phyloP scores from a whole-genome alignment of 2,797 vertebrate species.

The Scolopax rusticola region DNA sequence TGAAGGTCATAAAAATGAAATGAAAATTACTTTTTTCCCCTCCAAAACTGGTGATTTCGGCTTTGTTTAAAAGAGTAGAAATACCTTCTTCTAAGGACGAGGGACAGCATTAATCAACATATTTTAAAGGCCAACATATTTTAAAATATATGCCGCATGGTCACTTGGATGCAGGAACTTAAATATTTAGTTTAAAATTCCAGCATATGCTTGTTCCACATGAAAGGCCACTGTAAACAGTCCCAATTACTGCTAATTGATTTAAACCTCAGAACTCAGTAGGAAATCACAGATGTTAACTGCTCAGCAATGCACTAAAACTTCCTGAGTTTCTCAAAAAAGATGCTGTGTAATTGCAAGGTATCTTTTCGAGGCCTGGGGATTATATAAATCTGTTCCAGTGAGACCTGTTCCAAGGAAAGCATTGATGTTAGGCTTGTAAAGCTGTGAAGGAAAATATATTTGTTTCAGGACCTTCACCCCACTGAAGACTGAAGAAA shows the following conservation, averaged over 20 bases:
- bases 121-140: background rate
- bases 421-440: constrained; percentile 22
- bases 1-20: constrained; percentile 8
- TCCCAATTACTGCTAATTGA: constrained; percentile 73
- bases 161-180: constrained; percentile 7
- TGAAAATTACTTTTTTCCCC: background rate
- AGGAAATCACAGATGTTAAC: constrained; percentile 73
- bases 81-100: background rate
- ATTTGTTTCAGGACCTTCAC: constrained; percentile 6
- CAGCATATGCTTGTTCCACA: constrained; percentile 61
- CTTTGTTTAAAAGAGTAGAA: constrained; percentile 22
- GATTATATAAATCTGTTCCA: constrained; percentile 62
- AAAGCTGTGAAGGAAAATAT: constrained; percentile 33
- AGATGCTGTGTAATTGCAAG: constrained; percentile 50
- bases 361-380: constrained; percentile 30
- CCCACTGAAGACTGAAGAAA: background rate
- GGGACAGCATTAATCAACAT: background rate
- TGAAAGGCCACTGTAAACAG: constrained; percentile 56
- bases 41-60: background rate
- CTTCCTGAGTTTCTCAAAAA: constrained; percentile 68
- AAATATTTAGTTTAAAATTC: constrained; percentile 65
- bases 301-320: constrained; percentile 63
- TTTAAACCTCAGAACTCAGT: constrained; percentile 75
- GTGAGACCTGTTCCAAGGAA: background rate
- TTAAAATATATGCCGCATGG: background rate